Evolutionary conservation across 2,888 invertebrate species (phyloP).

Genomic region (Acanthopleura granulata): DNA sequence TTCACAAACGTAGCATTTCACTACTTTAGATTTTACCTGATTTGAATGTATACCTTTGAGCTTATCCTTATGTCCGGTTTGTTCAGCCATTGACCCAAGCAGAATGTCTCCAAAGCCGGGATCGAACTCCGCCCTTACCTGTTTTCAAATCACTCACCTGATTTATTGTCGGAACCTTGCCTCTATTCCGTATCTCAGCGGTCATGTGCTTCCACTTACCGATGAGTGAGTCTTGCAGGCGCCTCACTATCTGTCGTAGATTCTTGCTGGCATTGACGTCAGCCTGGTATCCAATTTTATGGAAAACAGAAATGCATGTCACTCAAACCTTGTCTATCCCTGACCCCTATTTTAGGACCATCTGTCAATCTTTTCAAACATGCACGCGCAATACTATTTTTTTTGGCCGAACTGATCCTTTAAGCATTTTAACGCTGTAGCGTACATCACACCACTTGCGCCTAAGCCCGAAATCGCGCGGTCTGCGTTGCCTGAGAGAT

Average conservation of each 20-base stretch:
- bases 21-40: neutral
- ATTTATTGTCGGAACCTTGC: slow-evolving; percentile 4
- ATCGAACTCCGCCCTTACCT: slow-evolving; percentile 23
- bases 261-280: slow-evolving; percentile 2
- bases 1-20: neutral
- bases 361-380: slow-evolving; percentile 20
- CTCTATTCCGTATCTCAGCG: slow-evolving; percentile 1
- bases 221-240: slow-evolving; percentile 9
- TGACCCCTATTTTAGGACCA: neutral
- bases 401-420: slow-evolving; percentile 25
- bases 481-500: slow-evolving; percentile 21
- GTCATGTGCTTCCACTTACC: slow-evolving; percentile 13
- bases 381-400: slow-evolving; percentile 21
- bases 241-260: neutral
- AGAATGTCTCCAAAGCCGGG: slow-evolving; percentile 26
- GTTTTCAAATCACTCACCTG: too few relatives aligned
- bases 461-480: slow-evolving; percentile 23
- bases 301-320: slow-evolving; percentile 7
- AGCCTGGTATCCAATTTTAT: neutral
- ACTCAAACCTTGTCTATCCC: slow-evolving; percentile 12
- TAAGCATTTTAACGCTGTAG: slow-evolving; percentile 21
- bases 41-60: slow-evolving; percentile 9
- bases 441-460: slow-evolving; percentile 18
- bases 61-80: neutral
- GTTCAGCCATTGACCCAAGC: neutral